A percentile compares a stretch with the other conserved stretches of the same genome.
Conservation (phyloP, 2,888 invertebrate species). For the Schizotus pectinicornis region DNA sequence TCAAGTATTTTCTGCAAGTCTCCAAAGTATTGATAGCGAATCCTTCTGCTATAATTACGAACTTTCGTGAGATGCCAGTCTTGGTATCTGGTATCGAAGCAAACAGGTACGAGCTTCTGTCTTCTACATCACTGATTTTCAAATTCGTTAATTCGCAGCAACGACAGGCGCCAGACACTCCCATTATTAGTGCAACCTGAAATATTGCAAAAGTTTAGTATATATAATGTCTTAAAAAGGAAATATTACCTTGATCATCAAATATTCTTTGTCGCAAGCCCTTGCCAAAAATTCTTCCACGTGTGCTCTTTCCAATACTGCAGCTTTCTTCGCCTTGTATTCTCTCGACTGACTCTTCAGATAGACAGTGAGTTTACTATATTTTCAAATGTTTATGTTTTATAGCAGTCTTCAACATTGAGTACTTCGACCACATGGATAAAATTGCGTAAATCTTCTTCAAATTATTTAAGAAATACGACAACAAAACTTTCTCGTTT, state of each 20-base stretch:
- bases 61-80: conserved; percentile 19
- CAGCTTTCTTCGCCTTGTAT: conserved; percentile 11
- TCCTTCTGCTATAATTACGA: conserved; percentile 24
- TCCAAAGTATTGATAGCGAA: conserved; percentile 18
- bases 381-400: conserved; percentile 1
- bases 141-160: background rate
- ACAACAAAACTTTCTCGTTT: too few species aligned
- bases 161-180: background rate
- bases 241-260: conserved; percentile 14
- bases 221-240: too few species aligned
- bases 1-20: conserved; percentile 19
- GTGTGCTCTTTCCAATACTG: conserved; percentile 12
- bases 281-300: conserved; percentile 4
- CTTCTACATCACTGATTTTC: conserved; percentile 5
- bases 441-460: too few species aligned
- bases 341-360: conserved; percentile 4
- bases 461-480: too few species aligned
- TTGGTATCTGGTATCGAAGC: conserved; percentile 22
- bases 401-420: too few species aligned
- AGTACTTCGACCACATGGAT: too few species aligned
- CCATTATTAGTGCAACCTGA: background rate
- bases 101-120: conserved; percentile 1
- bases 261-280: conserved; percentile 10
- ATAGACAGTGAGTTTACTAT: background rate
- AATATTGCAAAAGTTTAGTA: too few species aligned